Percentiles rank a stretch among this genome's conserved stretches.
phyloP scores from a whole-genome alignment of 2,113 vertebrate species.

The Choloepus hoffmanni region DNA sequence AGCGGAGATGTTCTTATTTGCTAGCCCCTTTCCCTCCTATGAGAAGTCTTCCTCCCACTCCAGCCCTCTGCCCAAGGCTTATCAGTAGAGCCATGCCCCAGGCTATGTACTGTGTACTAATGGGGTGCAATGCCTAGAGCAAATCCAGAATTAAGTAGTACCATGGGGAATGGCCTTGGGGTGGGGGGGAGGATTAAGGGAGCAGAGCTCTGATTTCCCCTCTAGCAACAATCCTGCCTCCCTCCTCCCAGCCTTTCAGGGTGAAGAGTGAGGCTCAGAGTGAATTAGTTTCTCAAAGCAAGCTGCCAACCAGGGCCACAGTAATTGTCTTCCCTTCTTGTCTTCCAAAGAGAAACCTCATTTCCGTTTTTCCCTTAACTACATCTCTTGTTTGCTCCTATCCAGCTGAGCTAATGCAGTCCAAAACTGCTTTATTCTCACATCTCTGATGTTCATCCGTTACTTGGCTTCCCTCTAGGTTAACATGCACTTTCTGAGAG shows the following conservation, averaged over 20 bases:
- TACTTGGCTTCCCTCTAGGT: slow-evolving; percentile 40
- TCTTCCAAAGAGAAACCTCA: slow-evolving; percentile 65
- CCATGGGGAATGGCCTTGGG: neutral
- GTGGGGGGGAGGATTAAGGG: neutral
- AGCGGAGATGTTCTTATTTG: neutral
- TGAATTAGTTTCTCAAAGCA: slow-evolving; percentile 73
- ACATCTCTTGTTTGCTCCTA: neutral
- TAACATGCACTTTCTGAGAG: slow-evolving; percentile 37
- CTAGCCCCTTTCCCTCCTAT: neutral
- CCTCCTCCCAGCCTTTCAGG: slow-evolving; percentile 20
- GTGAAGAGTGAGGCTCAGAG: neutral
- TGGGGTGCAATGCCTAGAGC: slow-evolving; percentile 50
- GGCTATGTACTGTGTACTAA: slow-evolving; percentile 6
- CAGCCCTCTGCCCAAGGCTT: slow-evolving; percentile 28
- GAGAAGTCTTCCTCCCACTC: neutral
- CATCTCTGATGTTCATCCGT: neutral
- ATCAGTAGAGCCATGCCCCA: neutral
- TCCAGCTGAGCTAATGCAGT: neutral
- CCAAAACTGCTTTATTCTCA: slow-evolving; percentile 33
- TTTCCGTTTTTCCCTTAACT: slow-evolving; percentile 63
- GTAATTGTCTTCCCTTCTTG: slow-evolving; percentile 74
- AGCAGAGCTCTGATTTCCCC: slow-evolving; percentile 49
- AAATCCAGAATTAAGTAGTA: slow-evolving; percentile 60
- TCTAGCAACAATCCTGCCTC: slow-evolving; percentile 64
- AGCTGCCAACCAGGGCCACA: slow-evolving; percentile 49